Percentiles rank a stretch among this genome's conserved stretches.
Evolutionary conservation across 1,140 invertebrate species (phyloP).

Genomic region (Drosophila murphyi): DNA sequence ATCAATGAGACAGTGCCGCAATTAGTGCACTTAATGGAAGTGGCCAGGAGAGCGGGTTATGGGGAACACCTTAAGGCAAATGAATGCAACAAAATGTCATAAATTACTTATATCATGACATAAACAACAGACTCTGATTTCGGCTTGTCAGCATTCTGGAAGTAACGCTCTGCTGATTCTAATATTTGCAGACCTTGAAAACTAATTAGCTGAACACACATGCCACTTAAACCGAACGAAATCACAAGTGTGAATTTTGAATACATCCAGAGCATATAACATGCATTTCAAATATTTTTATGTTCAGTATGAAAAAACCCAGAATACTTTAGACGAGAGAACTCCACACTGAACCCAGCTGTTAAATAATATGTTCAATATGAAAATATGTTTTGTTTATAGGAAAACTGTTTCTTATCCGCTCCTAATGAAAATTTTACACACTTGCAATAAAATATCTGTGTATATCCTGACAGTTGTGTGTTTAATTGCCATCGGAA

Average conservation of each 20-base stretch:
- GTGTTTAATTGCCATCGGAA: too few species aligned
- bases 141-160: constrained; percentile 10
- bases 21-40: constrained; percentile 42
- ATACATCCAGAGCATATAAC: neutral
- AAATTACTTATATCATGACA: constrained; percentile 61
- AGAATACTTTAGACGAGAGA: too few species aligned
- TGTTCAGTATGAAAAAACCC: too few species aligned
- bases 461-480: too few species aligned
- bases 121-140: constrained; percentile 24
- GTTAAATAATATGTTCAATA: too few species aligned
- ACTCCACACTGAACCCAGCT: too few species aligned
- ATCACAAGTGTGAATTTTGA: constrained; percentile 28
- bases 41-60: neutral
- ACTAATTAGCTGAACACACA: constrained; percentile 37
- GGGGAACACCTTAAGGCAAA: constrained; percentile 51
- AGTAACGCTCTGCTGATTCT: constrained; percentile 42
- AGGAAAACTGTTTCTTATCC: too few species aligned
- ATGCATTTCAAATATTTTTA: constrained; percentile 2
- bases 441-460: too few species aligned
- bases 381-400: too few species aligned
- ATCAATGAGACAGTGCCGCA: constrained; percentile 67
- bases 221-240: constrained; percentile 18
- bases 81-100: constrained; percentile 63
- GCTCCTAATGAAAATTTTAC: too few species aligned
- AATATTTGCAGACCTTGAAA: constrained; percentile 12